Conservation (phyloP, 2,888 invertebrate species). For the Podabrus alpinus region DNA sequence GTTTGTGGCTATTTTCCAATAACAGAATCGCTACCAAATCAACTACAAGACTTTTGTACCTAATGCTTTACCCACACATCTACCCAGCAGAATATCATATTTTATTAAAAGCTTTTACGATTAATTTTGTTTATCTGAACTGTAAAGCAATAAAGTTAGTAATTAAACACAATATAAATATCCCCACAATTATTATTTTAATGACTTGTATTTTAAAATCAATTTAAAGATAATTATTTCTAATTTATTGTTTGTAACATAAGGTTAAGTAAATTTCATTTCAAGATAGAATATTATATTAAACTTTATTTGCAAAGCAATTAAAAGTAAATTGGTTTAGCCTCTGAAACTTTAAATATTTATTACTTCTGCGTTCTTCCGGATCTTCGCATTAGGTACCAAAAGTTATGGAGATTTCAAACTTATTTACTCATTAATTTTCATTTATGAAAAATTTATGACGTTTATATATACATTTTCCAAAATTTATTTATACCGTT, state of each 20-base stretch:
- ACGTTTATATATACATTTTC: not conserved
- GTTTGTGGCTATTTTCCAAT: no score
- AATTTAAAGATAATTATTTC: not conserved
- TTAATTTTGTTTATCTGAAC: not conserved
- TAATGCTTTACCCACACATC: not conserved
- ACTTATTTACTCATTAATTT: slow-evolving; percentile 2
- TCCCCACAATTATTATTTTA: not conserved
- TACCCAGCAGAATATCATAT: not conserved
- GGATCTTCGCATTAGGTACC: not conserved
- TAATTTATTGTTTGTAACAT: not conserved
- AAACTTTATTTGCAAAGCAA: slow-evolving; percentile 4
- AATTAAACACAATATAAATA: not conserved
- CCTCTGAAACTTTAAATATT: slow-evolving; percentile 2
- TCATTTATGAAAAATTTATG: not conserved
- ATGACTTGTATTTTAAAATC: not conserved
- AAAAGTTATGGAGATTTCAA: not conserved
- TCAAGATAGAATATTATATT: not conserved
- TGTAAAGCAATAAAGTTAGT: not conserved
- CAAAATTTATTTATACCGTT: not conserved
- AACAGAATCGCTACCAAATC: no score
- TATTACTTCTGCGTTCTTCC: not conserved
- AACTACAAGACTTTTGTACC: no score
- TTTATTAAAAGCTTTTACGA: not conserved
- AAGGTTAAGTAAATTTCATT: not conserved
- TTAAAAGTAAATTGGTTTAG: slow-evolving; percentile 3